These are phyloP conservation scores for Dromius quadrimaculatus DNA, from an alignment of 2,888 invertebrate genomes.

Conservation along the genomic window DNA sequence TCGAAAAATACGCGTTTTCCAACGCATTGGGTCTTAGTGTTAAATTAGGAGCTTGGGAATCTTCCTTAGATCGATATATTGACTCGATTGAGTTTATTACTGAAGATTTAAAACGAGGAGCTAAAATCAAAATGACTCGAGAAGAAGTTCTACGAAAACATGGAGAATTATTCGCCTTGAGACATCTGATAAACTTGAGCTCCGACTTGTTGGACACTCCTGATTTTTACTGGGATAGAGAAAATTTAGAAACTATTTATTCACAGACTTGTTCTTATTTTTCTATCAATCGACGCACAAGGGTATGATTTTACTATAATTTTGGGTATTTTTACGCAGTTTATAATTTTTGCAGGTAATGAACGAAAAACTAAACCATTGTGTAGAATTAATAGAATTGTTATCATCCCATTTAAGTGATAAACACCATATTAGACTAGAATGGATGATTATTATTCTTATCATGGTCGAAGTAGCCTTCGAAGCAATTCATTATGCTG, in stretches of 20 bases:
- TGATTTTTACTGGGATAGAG: slow-evolving; percentile 98
- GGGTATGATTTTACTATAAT: slow-evolving; percentile 67
- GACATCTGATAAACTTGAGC: slow-evolving; percentile 92
- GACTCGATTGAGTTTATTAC: slow-evolving; percentile 86
- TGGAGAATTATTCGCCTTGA: slow-evolving; percentile 89
- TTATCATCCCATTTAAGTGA: slow-evolving; percentile 92
- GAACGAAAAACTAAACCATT: slow-evolving; percentile 95
- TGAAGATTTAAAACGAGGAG: slow-evolving; percentile 82
- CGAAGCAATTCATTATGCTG: slow-evolving; percentile 82
- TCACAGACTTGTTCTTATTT: slow-evolving; percentile 86
- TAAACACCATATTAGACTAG: slow-evolving; percentile 90
- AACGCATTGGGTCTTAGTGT: slow-evolving; percentile 95
- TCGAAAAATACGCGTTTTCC: slow-evolving; percentile 95
- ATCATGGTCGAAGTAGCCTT: slow-evolving; percentile 96
- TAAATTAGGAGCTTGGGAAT: slow-evolving; percentile 95
- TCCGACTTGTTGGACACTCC: slow-evolving; percentile 95
- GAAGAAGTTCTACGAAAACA: slow-evolving; percentile 81
- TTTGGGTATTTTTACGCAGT: background rate
- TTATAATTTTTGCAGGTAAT: slow-evolving; percentile 76
- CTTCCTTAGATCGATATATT: slow-evolving; percentile 84
- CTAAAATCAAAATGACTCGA: slow-evolving; percentile 76
- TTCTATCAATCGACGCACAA: slow-evolving; percentile 85
- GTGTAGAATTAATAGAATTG: slow-evolving; percentile 91
- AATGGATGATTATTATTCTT: slow-evolving; percentile 97
- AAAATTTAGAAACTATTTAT: slow-evolving; percentile 88